Conservation (phyloP, 2,113 vertebrate species). For the Morone chrysops region DNA sequence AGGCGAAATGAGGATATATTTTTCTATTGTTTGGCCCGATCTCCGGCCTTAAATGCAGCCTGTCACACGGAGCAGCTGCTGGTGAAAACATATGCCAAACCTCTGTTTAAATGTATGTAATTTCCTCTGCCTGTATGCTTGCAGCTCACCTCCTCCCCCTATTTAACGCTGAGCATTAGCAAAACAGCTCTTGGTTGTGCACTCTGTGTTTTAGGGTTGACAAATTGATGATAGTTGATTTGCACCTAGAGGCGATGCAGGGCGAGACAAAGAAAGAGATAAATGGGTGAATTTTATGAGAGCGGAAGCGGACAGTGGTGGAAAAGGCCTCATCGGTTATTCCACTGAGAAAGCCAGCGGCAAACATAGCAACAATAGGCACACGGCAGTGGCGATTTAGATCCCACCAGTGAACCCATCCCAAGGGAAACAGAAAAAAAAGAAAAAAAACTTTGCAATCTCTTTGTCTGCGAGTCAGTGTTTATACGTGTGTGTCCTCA, state of each 20-base stretch:
- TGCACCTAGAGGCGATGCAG: slow-evolving; percentile 41
- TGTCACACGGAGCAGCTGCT: slow-evolving; percentile 69
- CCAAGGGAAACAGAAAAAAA: background rate
- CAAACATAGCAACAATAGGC: slow-evolving; percentile 23
- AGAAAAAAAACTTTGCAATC: background rate
- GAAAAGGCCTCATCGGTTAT: slow-evolving; percentile 50
- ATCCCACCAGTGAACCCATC: slow-evolving; percentile 17
- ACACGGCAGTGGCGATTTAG: background rate
- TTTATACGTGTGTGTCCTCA: slow-evolving; percentile 31
- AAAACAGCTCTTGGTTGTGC: slow-evolving; percentile 19
- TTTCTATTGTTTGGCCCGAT: slow-evolving; percentile 50
- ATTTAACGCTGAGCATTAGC: slow-evolving; percentile 52
- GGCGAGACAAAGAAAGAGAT: slow-evolving; percentile 31
- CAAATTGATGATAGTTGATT: slow-evolving; percentile 66
- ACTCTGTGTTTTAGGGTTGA: slow-evolving; percentile 58
- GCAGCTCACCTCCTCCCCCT: slow-evolving; percentile 44
- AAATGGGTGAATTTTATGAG: slow-evolving; percentile 23
- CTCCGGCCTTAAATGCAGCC: slow-evolving; percentile 68
- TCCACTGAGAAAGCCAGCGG: slow-evolving; percentile 26
- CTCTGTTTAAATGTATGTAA: slow-evolving; percentile 68
- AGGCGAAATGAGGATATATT: slow-evolving; percentile 44
- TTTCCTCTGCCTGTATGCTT: slow-evolving; percentile 51
- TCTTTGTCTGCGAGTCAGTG: slow-evolving; percentile 21
- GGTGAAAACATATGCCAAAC: slow-evolving; percentile 48
- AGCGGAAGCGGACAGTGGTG: background rate